phyloP scores from a whole-genome alignment of 2,113 vertebrate genomes.

The Megaceryle maxima region DNA sequence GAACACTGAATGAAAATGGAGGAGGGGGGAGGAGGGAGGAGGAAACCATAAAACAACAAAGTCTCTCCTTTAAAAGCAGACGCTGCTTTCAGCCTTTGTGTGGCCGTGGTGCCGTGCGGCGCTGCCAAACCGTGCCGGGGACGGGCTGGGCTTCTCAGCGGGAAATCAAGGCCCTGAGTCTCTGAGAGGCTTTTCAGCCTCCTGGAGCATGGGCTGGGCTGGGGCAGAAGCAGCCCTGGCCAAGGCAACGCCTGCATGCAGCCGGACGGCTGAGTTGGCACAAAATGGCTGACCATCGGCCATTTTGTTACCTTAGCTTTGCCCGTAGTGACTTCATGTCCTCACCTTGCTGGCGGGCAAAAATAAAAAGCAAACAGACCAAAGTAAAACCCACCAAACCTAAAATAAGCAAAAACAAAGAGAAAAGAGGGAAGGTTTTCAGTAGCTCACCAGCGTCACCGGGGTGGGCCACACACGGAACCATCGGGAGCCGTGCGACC shows the following conservation, averaged over 20 bases:
- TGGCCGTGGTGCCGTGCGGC: not conserved
- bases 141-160: not conserved
- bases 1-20: slow-evolving; percentile 32
- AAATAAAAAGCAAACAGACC: not conserved
- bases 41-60: slow-evolving; percentile 48
- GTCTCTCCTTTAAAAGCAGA: slow-evolving; percentile 43
- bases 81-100: slow-evolving; percentile 55
- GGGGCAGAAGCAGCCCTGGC: not conserved
- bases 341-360: not conserved
- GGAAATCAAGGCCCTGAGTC: not conserved
- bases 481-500: accelerated
- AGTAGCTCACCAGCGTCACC: accelerated
- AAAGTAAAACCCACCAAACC: not conserved
- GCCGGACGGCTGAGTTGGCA: not conserved
- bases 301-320: slow-evolving; percentile 59
- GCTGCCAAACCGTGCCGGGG: not conserved
- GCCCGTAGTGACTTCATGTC: not conserved
- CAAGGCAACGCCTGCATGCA: not conserved
- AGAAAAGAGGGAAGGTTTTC: not conserved
- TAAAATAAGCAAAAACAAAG: not conserved
- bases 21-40: not conserved
- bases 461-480: accelerated
- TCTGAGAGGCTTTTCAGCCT: not conserved
- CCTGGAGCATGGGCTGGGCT: not conserved
- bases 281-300: slow-evolving; percentile 65